phyloP scores from a whole-genome alignment of 2,797 vertebrate species.

The Trematomus bernacchii region DNA sequence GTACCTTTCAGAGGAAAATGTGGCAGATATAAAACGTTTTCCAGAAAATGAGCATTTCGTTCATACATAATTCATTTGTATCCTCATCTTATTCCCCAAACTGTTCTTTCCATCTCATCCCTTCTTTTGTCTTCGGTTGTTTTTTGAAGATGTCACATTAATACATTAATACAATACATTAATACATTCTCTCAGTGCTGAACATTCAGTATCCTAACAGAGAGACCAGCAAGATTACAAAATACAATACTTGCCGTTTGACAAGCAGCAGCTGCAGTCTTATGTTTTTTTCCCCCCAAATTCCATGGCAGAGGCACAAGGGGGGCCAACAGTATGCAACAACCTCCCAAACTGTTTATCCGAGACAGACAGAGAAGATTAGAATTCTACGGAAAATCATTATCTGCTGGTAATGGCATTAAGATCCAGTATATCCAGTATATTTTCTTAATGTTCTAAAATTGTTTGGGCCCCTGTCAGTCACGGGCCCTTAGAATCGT shows the following conservation, averaged over 20 bases:
- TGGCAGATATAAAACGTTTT: neutral
- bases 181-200: conserved; percentile 9
- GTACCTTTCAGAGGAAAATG: conserved; percentile 2
- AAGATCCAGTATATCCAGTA: neutral
- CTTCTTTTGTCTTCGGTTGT: conserved; percentile 5
- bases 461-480: no score
- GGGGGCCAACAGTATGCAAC: conserved; percentile 30
- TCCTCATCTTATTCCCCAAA: neutral
- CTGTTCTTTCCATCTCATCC: conserved; percentile 29
- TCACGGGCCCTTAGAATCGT: no score
- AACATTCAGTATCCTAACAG: neutral
- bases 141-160: conserved; percentile 29
- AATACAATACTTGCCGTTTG: conserved; percentile 33
- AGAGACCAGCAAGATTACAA: conserved; percentile 15
- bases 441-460: no score
- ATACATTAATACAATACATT: no score
- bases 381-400: conserved; percentile 11
- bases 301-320: conserved; percentile 29
- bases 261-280: conserved; percentile 47
- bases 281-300: conserved; percentile 30
- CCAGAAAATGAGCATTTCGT: conserved; percentile 34
- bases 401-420: neutral
- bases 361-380: conserved; percentile 20
- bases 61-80: conserved; percentile 15
- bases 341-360: conserved; percentile 33